Conservation (phyloP, 23 tunicate species). For the Clavelina lepadiformis region DNA sequence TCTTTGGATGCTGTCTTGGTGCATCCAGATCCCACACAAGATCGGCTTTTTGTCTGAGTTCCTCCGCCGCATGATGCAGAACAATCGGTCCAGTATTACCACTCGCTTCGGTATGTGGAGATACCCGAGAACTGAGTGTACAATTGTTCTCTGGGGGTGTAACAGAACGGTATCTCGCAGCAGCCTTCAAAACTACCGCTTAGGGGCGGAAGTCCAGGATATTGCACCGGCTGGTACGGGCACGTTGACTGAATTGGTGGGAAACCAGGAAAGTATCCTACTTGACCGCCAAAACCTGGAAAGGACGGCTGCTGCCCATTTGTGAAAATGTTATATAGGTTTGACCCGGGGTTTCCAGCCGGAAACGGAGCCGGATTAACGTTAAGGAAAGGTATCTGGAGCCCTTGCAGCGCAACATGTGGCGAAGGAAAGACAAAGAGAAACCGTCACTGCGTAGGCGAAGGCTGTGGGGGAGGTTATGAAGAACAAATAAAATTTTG, state of each 20-base stretch:
- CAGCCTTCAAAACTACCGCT: slow-evolving; percentile 73
- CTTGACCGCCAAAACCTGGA: no score
- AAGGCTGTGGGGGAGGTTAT: background rate
- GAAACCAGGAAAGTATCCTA: no score
- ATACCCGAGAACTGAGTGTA: slow-evolving; percentile 29
- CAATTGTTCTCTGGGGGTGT: slow-evolving; percentile 27
- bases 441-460: slow-evolving; percentile 6
- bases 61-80: slow-evolving; percentile 22
- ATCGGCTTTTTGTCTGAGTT: slow-evolving; percentile 9
- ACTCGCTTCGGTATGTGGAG: slow-evolving; percentile 12
- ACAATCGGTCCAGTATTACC: slow-evolving; percentile 16
- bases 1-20: no score
- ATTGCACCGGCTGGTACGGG: slow-evolving; percentile 23
- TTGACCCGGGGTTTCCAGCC: no score
- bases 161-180: slow-evolving; percentile 72
- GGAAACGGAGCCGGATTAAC: no score
- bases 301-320: no score
- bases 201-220: slow-evolving; percentile 45
- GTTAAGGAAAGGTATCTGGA: no score
- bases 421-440: slow-evolving; percentile 16
- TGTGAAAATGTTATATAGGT: no score
- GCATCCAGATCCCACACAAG: slow-evolving; percentile 5
- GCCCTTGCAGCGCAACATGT: no score
- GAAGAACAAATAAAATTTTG: slow-evolving; percentile 9
- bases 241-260: no score